A percentile compares a stretch with the other conserved stretches of the same genome.
phyloP scores from a whole-genome alignment of 2,113 vertebrate genomes.

The Myotis lucifugus region DNA sequence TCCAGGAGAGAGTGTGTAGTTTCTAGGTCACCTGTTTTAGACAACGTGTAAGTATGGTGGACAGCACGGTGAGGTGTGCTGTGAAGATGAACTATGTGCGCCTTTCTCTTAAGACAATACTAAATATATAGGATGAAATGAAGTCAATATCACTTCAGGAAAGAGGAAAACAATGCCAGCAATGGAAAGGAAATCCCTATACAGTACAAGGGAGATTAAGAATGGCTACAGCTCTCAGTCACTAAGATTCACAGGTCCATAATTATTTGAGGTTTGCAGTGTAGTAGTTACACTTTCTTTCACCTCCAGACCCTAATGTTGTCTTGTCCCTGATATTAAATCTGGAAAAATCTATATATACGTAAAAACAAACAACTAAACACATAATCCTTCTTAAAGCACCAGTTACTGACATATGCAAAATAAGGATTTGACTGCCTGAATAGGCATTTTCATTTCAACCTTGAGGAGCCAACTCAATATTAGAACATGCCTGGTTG shows the following conservation, averaged over 20 bases:
- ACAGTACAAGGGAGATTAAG: neutral
- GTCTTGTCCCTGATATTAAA: neutral
- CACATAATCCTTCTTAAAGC: neutral
- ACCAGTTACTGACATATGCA: neutral
- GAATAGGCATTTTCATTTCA: neutral
- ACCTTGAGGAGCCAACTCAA: neutral
- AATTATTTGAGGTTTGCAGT: neutral
- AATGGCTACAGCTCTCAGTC: fast-evolving
- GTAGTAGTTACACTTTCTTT: neutral
- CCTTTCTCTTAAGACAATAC: neutral
- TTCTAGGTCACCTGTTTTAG: neutral
- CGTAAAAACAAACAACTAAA: neutral
- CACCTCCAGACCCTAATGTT: neutral
- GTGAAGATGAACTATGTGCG: neutral
- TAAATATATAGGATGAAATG: neutral
- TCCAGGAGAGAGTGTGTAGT: neutral
- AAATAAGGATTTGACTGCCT: neutral
- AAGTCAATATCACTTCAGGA: neutral
- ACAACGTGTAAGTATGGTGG: neutral
- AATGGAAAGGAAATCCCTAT: neutral
- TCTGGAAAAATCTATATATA: neutral
- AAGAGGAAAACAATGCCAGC: neutral
- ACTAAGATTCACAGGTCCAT: neutral
- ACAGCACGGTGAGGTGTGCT: neutral
- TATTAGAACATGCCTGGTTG: neutral